Conservation (phyloP, 2,113 vertebrate species). For the Desmodus rotundus region DNA sequence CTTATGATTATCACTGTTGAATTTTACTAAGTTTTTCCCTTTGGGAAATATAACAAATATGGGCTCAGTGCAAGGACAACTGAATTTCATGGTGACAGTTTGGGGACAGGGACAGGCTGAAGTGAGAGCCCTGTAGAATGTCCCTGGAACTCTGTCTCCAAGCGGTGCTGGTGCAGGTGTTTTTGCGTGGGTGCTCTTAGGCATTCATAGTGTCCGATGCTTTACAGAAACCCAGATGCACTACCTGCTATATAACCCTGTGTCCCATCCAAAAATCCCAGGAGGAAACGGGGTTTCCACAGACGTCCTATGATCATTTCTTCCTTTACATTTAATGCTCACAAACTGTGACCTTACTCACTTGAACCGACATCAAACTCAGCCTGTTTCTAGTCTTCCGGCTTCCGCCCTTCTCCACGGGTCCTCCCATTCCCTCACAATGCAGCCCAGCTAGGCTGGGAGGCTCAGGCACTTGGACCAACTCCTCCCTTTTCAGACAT, state of each 20-base stretch:
- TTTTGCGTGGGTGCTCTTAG: neutral
- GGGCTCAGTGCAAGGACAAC: neutral
- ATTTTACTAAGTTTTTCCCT: constrained; percentile 2
- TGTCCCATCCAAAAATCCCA: neutral
- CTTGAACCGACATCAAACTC: neutral
- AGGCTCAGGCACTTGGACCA: neutral
- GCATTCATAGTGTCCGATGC: neutral
- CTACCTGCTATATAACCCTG: neutral
- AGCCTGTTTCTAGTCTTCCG: neutral
- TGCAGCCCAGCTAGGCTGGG: neutral
- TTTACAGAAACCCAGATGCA: neutral
- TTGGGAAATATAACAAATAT: neutral
- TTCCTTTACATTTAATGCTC: neutral
- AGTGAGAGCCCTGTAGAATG: neutral
- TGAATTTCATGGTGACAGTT: constrained; percentile 6
- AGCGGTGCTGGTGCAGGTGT: neutral
- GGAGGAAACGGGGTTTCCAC: neutral
- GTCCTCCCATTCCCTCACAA: neutral
- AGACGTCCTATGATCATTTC: neutral
- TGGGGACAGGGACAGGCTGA: neutral
- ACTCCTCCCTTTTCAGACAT: neutral
- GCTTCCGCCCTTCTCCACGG: neutral
- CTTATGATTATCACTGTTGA: neutral
- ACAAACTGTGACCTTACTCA: neutral
- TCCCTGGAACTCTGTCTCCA: neutral